Percentiles rank a stretch among this genome's conserved stretches.
phyloP scores from a whole-genome alignment of 2,113 vertebrate genomes.

The Trogon surrucura region DNA sequence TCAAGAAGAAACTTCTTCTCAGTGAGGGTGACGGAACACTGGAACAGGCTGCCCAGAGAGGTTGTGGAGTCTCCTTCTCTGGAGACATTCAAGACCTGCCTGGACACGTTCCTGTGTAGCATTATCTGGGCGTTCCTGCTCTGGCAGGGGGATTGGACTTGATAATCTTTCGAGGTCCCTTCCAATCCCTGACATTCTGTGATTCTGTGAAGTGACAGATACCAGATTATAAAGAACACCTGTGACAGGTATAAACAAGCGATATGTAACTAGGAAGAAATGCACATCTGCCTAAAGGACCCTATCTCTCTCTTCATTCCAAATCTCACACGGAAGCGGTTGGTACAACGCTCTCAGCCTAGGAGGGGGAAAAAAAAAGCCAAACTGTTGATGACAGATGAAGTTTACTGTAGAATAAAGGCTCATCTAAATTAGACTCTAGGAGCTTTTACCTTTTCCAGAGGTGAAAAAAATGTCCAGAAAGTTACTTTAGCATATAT shows the following conservation, averaged over 20 bases:
- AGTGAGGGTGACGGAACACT: too few species aligned
- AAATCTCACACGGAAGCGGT: background rate
- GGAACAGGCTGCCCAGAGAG: too few species aligned
- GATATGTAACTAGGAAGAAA: rapidly evolving
- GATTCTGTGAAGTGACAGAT: background rate
- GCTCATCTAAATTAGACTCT: background rate
- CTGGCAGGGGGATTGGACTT: too few species aligned
- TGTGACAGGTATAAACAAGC: rapidly evolving
- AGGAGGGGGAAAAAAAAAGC: background rate
- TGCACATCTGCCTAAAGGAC: background rate
- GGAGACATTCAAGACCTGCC: too few species aligned
- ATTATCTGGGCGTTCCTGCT: too few species aligned
- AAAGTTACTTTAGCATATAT: background rate
- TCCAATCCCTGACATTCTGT: too few species aligned
- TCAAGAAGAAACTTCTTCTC: too few species aligned
- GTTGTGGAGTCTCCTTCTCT: too few species aligned
- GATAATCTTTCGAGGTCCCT: too few species aligned
- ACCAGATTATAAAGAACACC: background rate
- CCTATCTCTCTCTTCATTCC: background rate
- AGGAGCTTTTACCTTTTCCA: background rate
- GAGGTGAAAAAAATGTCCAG: background rate
- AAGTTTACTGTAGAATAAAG: background rate
- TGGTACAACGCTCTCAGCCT: background rate
- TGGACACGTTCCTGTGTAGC: too few species aligned
- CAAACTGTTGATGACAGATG: background rate